Evolutionary conservation across 2,113 vertebrate species (phyloP).

Genomic region (Pungitius pungitius): DNA sequence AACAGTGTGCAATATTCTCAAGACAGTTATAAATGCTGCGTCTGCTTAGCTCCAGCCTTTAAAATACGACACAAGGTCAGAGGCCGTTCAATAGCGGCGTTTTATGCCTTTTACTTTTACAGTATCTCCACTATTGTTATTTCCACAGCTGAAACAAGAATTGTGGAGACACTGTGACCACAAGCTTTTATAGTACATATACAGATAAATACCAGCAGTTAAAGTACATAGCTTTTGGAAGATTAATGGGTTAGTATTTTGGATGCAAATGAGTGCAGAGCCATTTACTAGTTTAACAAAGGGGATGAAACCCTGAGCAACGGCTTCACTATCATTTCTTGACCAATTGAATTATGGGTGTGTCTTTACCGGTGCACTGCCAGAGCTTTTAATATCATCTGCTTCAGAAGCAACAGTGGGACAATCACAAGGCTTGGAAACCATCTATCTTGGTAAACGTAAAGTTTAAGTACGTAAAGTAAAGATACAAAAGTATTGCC

Average conservation of each 20-base stretch:
- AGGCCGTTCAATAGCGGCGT: constrained; percentile 18
- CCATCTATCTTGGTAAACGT: constrained; percentile 43
- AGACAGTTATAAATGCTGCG: constrained; percentile 51
- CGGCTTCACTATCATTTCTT: background rate
- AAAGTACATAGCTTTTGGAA: background rate
- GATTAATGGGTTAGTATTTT: background rate
- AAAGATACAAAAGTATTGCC: too few relatives aligned
- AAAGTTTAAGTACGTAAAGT: too few relatives aligned
- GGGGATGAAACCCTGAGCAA: constrained; percentile 9
- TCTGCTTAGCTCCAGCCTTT: constrained; percentile 16
- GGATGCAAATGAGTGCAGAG: background rate
- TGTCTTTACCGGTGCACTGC: constrained; percentile 23
- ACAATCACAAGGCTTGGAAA: constrained; percentile 16
- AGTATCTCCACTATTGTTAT: too few relatives aligned
- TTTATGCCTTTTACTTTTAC: too few relatives aligned
- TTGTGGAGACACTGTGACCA: background rate
- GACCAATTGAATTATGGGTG: constrained; percentile 14
- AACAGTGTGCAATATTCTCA: constrained; percentile 44
- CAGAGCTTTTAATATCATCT: constrained; percentile 30
- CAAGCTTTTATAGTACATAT: constrained; percentile 5
- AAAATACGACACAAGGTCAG: constrained; percentile 30
- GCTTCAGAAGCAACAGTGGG: constrained; percentile 44
- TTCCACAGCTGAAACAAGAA: background rate
- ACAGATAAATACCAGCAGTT: constrained; percentile 3
- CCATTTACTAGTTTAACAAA: background rate